Conservation (phyloP, 2,797 vertebrate genomes). For the Orientallactaga sibirica region DNA sequence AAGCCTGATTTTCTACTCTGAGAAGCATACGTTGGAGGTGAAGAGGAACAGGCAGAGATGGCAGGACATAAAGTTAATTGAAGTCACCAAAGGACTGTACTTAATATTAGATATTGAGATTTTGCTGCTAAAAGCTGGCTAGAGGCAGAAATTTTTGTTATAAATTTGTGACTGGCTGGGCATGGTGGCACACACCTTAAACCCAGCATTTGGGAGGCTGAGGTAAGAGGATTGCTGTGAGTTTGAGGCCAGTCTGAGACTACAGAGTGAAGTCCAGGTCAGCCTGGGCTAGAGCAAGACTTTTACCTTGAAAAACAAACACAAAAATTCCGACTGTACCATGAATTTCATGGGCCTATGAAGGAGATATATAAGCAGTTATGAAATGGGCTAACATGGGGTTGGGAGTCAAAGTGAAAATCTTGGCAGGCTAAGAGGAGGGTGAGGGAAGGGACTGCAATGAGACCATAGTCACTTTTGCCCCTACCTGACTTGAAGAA, state of each 20-base stretch:
- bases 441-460: fast-evolving
- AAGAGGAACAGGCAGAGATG: neutral
- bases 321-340: neutral
- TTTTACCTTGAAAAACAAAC: no score
- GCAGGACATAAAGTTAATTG: fast-evolving
- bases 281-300: no score
- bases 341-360: fast-evolving
- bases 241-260: no score
- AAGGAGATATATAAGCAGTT: neutral
- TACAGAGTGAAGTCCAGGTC: no score
- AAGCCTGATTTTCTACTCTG: neutral
- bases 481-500: neutral
- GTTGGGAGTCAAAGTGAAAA: neutral
- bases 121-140: neutral
- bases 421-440: neutral
- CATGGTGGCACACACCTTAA: no score
- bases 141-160: neutral
- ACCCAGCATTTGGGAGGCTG: no score
- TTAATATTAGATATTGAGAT: neutral
- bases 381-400: neutral
- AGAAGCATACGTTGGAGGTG: neutral
- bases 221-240: no score
- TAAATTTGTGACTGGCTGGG: neutral
- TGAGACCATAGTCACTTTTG: fast-evolving
- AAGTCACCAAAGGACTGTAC: neutral